Conservation (phyloP, 2,797 vertebrate genomes). For the Lacerta bilineata region DNA sequence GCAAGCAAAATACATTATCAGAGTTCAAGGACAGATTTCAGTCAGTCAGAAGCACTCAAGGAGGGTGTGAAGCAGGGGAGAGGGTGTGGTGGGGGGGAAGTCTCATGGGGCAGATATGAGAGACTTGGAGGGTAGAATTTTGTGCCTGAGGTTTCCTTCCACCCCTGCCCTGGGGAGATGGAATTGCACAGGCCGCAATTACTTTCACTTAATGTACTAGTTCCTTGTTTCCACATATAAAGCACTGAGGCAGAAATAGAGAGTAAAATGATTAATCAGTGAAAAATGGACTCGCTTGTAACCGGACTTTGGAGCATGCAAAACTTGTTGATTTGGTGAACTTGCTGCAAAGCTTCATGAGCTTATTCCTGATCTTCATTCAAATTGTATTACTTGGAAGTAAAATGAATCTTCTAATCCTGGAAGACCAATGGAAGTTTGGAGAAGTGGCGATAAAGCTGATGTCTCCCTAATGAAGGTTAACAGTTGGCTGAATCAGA, state of each 20-base stretch:
- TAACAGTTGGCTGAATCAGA: fast-evolving
- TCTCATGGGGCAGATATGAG: too few relatives aligned
- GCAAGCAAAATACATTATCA: too few relatives aligned
- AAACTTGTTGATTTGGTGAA: background rate
- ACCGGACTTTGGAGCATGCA: fast-evolving
- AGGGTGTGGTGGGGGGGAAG: too few relatives aligned
- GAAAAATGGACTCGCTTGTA: fast-evolving
- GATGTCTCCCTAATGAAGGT: fast-evolving
- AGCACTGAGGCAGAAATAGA: background rate
- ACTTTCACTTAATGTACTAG: background rate
- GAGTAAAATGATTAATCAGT: fast-evolving
- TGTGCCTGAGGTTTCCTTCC: too few relatives aligned
- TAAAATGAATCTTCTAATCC: background rate
- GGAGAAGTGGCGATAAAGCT: background rate
- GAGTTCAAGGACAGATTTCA: too few relatives aligned
- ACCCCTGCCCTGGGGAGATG: background rate
- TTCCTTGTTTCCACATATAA: too few relatives aligned
- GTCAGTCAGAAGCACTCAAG: too few relatives aligned
- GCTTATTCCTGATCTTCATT: background rate
- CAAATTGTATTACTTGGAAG: background rate
- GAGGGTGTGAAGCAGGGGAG: too few relatives aligned
- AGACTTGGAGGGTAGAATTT: too few relatives aligned
- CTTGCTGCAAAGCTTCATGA: background rate
- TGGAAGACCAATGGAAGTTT: background rate
- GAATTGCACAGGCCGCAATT: background rate